phyloP scores from a whole-genome alignment of 2,113 vertebrate species.

The Chionomys nivalis region DNA sequence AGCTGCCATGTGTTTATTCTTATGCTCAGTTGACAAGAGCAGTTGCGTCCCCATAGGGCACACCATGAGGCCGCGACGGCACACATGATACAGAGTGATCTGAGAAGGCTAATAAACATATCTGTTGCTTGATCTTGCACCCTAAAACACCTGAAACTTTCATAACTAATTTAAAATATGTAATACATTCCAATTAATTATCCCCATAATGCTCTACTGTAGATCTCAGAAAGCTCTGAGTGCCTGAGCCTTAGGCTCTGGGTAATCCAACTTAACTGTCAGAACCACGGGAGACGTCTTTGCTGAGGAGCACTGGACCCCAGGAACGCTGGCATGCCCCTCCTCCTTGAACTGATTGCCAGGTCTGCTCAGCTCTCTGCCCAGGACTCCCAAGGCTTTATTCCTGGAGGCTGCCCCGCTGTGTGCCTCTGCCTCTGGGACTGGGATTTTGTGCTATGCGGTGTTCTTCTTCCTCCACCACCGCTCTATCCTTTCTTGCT shows the following conservation, averaged over 20 bases:
- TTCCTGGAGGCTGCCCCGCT: too few species aligned
- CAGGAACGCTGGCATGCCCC: neutral
- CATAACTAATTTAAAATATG: neutral
- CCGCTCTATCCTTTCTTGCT: too few species aligned
- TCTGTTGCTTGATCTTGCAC: neutral
- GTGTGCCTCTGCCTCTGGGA: neutral
- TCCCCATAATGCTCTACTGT: too few species aligned
- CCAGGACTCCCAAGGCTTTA: rapidly evolving
- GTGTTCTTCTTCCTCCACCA: too few species aligned
- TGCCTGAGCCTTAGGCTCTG: neutral
- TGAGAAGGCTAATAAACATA: neutral
- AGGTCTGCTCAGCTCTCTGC: too few species aligned
- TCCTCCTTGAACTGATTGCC: neutral
- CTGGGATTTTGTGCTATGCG: neutral
- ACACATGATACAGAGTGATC: neutral
- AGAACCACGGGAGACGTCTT: rapidly evolving
- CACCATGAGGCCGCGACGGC: too few species aligned
- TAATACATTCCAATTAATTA: neutral
- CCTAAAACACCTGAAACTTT: neutral
- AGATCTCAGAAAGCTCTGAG: neutral
- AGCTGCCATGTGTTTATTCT: neutral
- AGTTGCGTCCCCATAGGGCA: rapidly evolving
- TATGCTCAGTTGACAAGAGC: neutral
- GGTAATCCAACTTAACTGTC: neutral
- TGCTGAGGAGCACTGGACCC: neutral